phyloP scores from a whole-genome alignment of 2,888 invertebrate genomes.

The Pinctada fucata region DNA sequence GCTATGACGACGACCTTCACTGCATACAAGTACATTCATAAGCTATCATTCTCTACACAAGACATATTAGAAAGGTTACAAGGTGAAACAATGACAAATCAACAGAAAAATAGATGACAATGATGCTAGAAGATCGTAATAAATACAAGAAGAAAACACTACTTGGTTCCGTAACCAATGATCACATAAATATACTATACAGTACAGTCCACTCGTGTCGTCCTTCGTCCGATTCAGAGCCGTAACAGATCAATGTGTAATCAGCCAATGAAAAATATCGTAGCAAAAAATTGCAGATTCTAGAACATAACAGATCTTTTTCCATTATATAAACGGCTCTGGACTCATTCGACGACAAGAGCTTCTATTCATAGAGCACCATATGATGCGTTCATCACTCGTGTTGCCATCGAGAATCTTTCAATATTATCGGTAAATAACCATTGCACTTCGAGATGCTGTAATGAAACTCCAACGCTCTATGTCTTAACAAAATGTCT shows the following conservation, averaged over 20 bases:
- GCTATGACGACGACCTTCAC: slow-evolving; percentile 23
- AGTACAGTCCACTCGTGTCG: background rate
- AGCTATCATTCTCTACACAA: slow-evolving; percentile 35
- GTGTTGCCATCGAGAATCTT: too few relatives aligned
- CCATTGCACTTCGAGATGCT: slow-evolving; percentile 34
- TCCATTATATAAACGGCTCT: too few relatives aligned
- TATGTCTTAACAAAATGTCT: slow-evolving; percentile 35
- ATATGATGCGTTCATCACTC: slow-evolving; percentile 20
- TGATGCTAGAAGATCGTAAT: slow-evolving; percentile 24
- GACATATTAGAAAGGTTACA: slow-evolving; percentile 34
- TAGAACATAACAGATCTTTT: too few relatives aligned
- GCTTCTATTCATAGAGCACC: slow-evolving; percentile 1
- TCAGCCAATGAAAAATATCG: background rate
- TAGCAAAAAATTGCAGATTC: too few relatives aligned
- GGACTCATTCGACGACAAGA: too few relatives aligned
- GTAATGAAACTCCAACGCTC: slow-evolving; percentile 35
- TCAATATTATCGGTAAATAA: background rate
- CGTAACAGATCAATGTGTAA: too few relatives aligned
- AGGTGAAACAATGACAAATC: slow-evolving; percentile 22
- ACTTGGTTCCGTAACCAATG: background rate
- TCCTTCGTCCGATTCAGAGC: background rate
- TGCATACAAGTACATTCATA: slow-evolving; percentile 32
- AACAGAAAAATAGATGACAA: slow-evolving; percentile 27
- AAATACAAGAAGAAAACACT: slow-evolving; percentile 27
- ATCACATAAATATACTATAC: too few relatives aligned